Evolutionary conservation across 2,797 vertebrate genomes (phyloP).

Genomic region (Danio jaintianensis): DNA sequence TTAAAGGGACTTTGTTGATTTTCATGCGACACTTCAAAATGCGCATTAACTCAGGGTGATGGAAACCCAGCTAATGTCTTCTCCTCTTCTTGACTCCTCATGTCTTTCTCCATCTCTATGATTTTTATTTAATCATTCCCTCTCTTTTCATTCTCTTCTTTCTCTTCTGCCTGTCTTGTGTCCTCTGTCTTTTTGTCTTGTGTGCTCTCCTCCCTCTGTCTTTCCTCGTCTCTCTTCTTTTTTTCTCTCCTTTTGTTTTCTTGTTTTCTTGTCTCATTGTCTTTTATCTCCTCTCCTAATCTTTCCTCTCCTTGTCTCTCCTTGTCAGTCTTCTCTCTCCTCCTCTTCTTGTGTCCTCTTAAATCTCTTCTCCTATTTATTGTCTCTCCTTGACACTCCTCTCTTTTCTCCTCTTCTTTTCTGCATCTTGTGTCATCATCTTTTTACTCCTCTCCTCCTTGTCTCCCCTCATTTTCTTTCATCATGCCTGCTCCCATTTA

Average conservation of each 20-base stretch:
- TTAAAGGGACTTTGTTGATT: too few species aligned
- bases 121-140: neutral
- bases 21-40: too few species aligned
- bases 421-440: neutral
- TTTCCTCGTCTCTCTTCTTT: neutral
- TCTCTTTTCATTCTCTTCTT: neutral
- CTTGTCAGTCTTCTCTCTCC: neutral
- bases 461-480: neutral
- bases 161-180: neutral
- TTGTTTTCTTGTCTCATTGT: neutral
- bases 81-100: neutral
- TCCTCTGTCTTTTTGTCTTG: neutral
- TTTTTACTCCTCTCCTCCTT: neutral
- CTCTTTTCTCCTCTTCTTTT: neutral
- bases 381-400: neutral
- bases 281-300: neutral
- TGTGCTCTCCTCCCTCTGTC: neutral
- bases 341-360: neutral
- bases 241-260: too few species aligned
- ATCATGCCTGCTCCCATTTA: neutral
- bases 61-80: neutral
- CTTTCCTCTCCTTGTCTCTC: neutral
- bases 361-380: neutral
- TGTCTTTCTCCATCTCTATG: neutral
- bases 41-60: too few species aligned